Evolutionary conservation across 92 coral and sea anemone genomes (phyloP).

Genomic region (Galaxea fascicularis): DNA sequence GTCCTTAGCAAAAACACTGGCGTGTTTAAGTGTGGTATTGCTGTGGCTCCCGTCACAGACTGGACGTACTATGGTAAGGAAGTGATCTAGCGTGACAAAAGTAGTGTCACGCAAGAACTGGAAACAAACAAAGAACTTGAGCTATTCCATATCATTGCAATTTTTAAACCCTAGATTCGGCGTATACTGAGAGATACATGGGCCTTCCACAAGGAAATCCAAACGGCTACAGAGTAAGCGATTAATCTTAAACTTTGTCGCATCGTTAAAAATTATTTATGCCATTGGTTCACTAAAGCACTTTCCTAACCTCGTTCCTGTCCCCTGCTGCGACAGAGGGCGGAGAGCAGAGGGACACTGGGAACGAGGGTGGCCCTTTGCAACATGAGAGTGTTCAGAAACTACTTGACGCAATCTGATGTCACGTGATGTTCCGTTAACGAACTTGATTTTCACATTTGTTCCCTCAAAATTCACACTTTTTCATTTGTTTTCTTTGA

Average conservation of each 20-base stretch:
- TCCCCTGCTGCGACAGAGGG: too few species aligned
- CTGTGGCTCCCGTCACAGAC: conserved; percentile 96
- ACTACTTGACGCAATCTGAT: too few species aligned
- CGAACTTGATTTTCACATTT: too few species aligned
- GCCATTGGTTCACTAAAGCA: too few species aligned
- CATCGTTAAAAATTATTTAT: neutral
- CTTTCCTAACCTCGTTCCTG: too few species aligned
- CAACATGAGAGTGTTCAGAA: too few species aligned
- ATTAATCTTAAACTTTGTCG: neutral
- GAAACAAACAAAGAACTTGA: too few species aligned
- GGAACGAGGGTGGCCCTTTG: too few species aligned
- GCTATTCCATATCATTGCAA: neutral
- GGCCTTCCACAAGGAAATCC: conserved; percentile 78
- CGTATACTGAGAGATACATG: conserved; percentile 97
- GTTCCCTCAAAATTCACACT: too few species aligned
- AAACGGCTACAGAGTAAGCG: conserved; percentile 74
- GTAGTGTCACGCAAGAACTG: neutral
- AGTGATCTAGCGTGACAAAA: neutral
- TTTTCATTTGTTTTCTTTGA: too few species aligned
- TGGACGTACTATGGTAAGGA: conserved; percentile 85
- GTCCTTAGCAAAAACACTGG: conserved; percentile 78
- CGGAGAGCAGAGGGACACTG: too few species aligned
- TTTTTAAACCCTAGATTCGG: conserved; percentile 68
- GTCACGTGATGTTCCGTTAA: too few species aligned
- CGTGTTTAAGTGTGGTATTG: conserved; percentile 83